phyloP scores from a whole-genome alignment of 2,888 invertebrate species.

The Orthonychiurus folsomi region DNA sequence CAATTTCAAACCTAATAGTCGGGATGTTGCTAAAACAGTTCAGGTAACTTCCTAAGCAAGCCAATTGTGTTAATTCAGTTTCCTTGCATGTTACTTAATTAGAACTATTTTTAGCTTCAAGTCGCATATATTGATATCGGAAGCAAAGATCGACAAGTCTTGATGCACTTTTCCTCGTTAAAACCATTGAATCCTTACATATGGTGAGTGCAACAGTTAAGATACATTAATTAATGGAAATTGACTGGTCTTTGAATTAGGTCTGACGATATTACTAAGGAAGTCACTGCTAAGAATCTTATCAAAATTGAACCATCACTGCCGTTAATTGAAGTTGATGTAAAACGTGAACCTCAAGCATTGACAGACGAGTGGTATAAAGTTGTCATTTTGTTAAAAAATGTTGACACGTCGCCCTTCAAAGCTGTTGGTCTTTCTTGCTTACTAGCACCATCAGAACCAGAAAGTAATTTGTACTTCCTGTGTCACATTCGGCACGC shows the following conservation, averaged over 20 bases:
- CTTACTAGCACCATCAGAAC: conserved; percentile 18
- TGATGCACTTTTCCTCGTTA: conserved; percentile 32
- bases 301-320: conserved; percentile 32
- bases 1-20: conserved; percentile 20
- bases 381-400: conserved; percentile 27
- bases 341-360: conserved; percentile 24
- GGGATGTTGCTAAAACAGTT: conserved; percentile 33
- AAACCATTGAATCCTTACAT: conserved; percentile 20
- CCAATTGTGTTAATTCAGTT: too few species aligned
- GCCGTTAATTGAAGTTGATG: conserved; percentile 24
- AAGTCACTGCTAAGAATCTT: neutral
- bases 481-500: neutral
- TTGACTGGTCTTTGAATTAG: neutral
- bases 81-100: too few species aligned
- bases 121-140: conserved; percentile 38
- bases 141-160: conserved; percentile 23
- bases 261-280: conserved; percentile 11
- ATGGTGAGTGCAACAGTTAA: conserved; percentile 15
- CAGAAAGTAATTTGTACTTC: neutral
- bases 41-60: conserved; percentile 27
- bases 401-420: conserved; percentile 22
- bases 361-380: conserved; percentile 34
- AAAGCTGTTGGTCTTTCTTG: conserved; percentile 13
- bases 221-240: neutral
- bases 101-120: conserved; percentile 30